These are phyloP conservation scores for Megalops cyprinoides DNA, from an alignment of 2,797 vertebrate genomes.

Conservation along the genomic window DNA sequence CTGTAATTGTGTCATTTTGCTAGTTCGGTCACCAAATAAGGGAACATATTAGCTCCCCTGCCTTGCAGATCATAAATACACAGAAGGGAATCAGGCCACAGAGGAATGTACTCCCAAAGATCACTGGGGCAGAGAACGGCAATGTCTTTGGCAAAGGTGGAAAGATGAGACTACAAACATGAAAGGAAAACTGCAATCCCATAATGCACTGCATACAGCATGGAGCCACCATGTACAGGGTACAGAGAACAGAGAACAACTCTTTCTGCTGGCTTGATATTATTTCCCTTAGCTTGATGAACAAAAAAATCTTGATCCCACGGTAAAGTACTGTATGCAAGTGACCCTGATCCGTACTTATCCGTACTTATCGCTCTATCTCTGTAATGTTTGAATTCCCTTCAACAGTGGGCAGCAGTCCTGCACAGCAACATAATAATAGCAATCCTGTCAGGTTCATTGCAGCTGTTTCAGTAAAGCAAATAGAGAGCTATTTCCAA, in stretches of 20 bases:
- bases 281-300: background rate
- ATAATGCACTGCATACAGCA: background rate
- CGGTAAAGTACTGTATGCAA: background rate
- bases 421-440: background rate
- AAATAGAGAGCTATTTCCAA: too few species aligned
- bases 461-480: too few species aligned
- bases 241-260: background rate
- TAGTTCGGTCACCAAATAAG: background rate
- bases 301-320: background rate
- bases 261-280: background rate
- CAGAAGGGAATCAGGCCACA: background rate
- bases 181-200: background rate
- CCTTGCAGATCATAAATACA: background rate
- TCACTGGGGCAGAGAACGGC: background rate
- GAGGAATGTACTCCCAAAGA: background rate
- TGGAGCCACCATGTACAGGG: background rate
- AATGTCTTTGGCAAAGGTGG: background rate
- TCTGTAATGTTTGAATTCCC: background rate
- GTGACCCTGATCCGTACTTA: background rate
- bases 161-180: slow-evolving; percentile 5
- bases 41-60: background rate
- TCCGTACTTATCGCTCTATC: background rate
- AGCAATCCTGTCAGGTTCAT: background rate
- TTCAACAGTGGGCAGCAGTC: background rate
- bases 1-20: background rate